A percentile compares a stretch with the other conserved stretches of the same genome.
Conservation (phyloP, 2,888 invertebrate genomes). For the Acanthosepion pharaonis region DNA sequence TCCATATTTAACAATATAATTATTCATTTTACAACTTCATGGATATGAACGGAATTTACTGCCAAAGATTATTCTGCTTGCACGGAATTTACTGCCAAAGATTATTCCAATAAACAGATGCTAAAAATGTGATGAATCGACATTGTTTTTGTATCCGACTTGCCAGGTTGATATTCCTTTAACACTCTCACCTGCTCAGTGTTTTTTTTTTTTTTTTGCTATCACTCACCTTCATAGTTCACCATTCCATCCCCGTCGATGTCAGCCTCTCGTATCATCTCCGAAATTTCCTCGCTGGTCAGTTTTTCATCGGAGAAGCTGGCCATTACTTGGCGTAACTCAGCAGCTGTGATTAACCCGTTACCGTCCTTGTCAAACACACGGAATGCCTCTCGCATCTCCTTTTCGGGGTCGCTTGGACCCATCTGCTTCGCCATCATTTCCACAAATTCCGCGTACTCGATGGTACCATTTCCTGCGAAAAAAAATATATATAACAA, state of each 20-base stretch:
- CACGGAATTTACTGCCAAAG: no score
- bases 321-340: slow-evolving; percentile 99
- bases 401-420: slow-evolving; percentile 98
- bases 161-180: no score
- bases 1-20: no score
- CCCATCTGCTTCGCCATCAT: slow-evolving; percentile 99
- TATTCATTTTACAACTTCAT: no score
- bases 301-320: slow-evolving; percentile 96
- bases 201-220: no score
- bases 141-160: no score
- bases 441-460: slow-evolving; percentile 99
- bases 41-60: no score
- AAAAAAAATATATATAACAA: slow-evolving; percentile 43
- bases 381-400: slow-evolving; percentile 98
- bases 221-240: slow-evolving; percentile 86
- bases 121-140: no score
- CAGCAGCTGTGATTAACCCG: slow-evolving; percentile 98
- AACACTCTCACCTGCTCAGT: no score
- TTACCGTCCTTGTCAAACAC: slow-evolving; percentile 98
- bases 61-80: no score
- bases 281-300: slow-evolving; percentile 98
- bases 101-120: no score
- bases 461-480: slow-evolving; percentile 97
- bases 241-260: slow-evolving; percentile 99
- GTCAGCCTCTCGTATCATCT: slow-evolving; percentile 99